Percentiles rank a stretch among this genome's conserved stretches.
Evolutionary conservation across 2,113 vertebrate species (phyloP).

Genomic region (Ploceus nigricollis): DNA sequence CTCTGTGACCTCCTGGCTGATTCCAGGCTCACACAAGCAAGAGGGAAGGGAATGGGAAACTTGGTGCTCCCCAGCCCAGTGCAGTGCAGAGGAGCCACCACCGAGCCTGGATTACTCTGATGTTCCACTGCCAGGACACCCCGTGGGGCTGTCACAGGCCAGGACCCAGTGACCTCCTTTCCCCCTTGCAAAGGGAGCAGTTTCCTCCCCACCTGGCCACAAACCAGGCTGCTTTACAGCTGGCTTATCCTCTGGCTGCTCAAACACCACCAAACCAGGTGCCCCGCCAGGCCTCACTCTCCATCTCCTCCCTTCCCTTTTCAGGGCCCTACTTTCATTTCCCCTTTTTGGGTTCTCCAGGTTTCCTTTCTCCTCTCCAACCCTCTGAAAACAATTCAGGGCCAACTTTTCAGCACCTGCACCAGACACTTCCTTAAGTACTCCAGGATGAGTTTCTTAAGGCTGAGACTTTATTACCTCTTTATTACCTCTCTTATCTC

Average conservation of each 20-base stretch:
- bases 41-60: not conserved
- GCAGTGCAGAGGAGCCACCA: not conserved
- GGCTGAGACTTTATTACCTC: not conserved
- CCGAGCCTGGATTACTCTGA: not conserved
- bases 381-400: not conserved
- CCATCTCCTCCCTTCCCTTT: not conserved
- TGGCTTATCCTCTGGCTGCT: not conserved
- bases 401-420: not conserved
- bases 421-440: not conserved
- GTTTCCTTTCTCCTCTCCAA: not conserved
- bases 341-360: not conserved
- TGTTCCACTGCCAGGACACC: not conserved
- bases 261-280: rapidly evolving
- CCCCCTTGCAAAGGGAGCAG: not conserved
- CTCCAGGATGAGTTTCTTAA: not conserved
- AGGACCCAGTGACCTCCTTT: not conserved
- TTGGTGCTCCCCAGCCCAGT: not conserved
- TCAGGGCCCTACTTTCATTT: not conserved
- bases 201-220: not conserved
- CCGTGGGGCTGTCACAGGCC: not conserved
- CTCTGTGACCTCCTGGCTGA: not conserved
- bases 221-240: not conserved
- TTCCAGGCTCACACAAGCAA: not conserved
- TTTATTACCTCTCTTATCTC: slow-evolving; percentile 21
- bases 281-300: not conserved